Conservation (phyloP, 2,113 vertebrate species). For the Cyprinus carpio region DNA sequence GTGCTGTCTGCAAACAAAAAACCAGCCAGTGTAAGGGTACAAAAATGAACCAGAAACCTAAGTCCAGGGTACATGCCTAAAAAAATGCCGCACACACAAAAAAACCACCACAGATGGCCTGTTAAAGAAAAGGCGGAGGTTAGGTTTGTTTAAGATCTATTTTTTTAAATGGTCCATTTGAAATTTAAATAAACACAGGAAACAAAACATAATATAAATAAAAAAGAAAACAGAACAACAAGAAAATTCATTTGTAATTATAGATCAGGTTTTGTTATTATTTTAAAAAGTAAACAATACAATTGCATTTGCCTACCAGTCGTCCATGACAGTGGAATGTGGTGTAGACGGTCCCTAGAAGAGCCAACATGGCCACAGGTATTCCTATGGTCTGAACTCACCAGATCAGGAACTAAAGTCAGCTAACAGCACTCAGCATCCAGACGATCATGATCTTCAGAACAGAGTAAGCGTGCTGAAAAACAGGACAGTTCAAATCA, state of each 20-base stretch:
- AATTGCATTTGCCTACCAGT: slow-evolving; percentile 68
- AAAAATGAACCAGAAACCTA: slow-evolving; percentile 83
- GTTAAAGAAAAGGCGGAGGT: slow-evolving; percentile 49
- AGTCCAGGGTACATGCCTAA: slow-evolving; percentile 80
- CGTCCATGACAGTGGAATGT: slow-evolving; percentile 82
- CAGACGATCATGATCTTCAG: slow-evolving; percentile 80
- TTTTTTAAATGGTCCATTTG: background rate
- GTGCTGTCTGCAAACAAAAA: slow-evolving; percentile 82
- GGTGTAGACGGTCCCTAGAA: slow-evolving; percentile 80
- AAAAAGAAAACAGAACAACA: background rate
- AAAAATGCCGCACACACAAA: slow-evolving; percentile 82
- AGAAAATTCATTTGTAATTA: background rate
- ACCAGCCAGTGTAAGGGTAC: slow-evolving; percentile 83
- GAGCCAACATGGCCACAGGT: slow-evolving; percentile 83
- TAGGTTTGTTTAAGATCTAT: background rate
- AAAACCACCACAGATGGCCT: slow-evolving; percentile 80
- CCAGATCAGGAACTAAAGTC: slow-evolving; percentile 81
- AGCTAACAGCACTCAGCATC: slow-evolving; percentile 80
- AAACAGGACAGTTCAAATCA: slow-evolving; percentile 32
- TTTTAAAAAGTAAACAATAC: background rate
- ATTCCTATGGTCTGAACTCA: slow-evolving; percentile 82
- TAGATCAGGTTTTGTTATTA: background rate
- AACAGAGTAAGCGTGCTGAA: slow-evolving; percentile 78
- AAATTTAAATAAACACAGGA: background rate
- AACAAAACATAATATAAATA: background rate